Evolutionary conservation across 2,797 vertebrate genomes (phyloP), one percentile per base, ranked within the genome.

Genomic region (Ammospiza maritima): DNA sequence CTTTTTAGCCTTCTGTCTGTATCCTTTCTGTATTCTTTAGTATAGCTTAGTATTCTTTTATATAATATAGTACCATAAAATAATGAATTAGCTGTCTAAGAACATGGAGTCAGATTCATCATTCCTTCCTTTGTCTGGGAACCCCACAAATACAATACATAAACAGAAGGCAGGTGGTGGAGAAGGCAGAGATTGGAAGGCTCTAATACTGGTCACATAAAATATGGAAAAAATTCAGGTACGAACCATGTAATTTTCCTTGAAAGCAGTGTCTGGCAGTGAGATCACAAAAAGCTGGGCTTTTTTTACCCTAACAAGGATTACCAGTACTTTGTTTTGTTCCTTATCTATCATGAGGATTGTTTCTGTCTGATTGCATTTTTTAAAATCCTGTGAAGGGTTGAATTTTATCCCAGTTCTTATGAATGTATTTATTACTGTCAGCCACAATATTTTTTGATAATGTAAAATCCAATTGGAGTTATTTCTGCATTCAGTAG

Each of bases 191-290:
- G 42, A 26, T 27, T 80, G 47, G 25, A 94, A 69, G 40, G 20
- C 17, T 56, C 11, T 47, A 93, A 81, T 45, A 71, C 13, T 87
- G 26, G 30, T 60, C 65, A 57, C 32, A 80, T 16, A 85, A 95
- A 96, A 92, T 78, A 53, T 30, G 32, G 36, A 44, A 94, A 95
- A 89, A 92, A 80, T 6, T 50, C 20, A 69, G 47, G 54, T 62
- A 45, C 20, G 53, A 93, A 67, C 1, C 13, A 48, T 42, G 29
- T 26, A 26, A 88, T 92, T 95, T 90, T 90, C n/a, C 82, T 93
- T 90, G 74, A 93, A 94, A 92, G 48, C 17, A 60, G 23, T 54
- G 29, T 71, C 86, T 94, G 69, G 13, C 60, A 93, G 36, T 54
- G 54, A 93, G 54, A 61, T 70, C 57, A 77, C 58, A 71, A 90